Evolutionary conservation across 1,140 invertebrate species (phyloP), one percentile per base, ranked within the genome.

Genomic region (Neuroterus valhalla): DNA sequence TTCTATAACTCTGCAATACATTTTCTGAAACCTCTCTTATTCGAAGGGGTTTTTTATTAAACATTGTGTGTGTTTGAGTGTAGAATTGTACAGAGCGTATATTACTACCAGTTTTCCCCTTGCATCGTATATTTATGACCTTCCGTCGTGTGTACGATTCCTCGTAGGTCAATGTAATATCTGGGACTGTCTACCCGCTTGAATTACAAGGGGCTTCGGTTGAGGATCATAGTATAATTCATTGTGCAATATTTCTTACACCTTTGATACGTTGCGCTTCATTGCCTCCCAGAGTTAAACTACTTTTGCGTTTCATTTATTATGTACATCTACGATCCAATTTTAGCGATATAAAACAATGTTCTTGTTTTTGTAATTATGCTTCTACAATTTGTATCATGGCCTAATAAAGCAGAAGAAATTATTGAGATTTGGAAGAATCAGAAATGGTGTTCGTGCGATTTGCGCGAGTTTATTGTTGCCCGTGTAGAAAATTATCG

Each of bases 191-290:
- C 52, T 62, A 23, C 21, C 12, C 52, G 52, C 52, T 62, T 62
- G 52, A 62, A 62, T 62, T 62, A 31, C 52, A 26, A 26, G 52
- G 52, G 52, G 10, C 21, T 62, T 23, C 14, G 52, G 52, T 62
- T 12, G 52, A 12, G 52, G 52, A 62, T 62, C 52, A 62, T 26
- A 31, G 52, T 31, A 62, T 62, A 62, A 62, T 62, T 21, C 52
- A 62, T 31, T 62, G 23, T 62, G 26, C 52, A 62, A 62, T 62
- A 62, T 62, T 62, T 62, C 52, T 62, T 62, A 62, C 52, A 62
- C 52, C 52, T 62, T 62, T 62, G 23, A 52, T 52, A 31, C 4
- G 21, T 23, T 62, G 31, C 43, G 19, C 71, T 70, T 73, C 70
- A 72, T 70, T 76, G 70, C 52, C 52, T 23, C 46, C 12, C 15